Evolutionary conservation across 2,797 vertebrate genomes (phyloP), one percentile per base, ranked within the genome.

Genomic region (Cossypha polioptera): DNA sequence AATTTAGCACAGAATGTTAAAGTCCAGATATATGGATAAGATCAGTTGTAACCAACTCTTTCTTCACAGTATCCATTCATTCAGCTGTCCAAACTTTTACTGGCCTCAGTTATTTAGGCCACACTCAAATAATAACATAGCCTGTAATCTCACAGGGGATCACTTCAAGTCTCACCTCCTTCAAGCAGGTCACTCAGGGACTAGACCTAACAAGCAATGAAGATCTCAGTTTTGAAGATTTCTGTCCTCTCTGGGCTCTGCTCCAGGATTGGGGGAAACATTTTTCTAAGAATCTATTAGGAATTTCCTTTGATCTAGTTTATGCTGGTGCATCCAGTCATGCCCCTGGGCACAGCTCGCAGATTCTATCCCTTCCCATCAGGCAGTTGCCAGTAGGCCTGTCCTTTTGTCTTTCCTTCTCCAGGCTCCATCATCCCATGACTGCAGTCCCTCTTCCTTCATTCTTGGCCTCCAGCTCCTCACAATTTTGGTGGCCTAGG

Each of bases 1-100:
- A 40, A 31, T 12, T n/a, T 31, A 68, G 31, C 40, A 80, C 6
- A 65, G 29, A 61, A 66, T 22, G 3, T 29, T 75, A 84, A 51
- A 21, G 68, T 40, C 11, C 50, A 88, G 22, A 65, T 5, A 26
- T 0, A 3, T 0, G 0, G 28, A 1, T 45, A 86, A 67, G 19
- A 90, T 8, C 21, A 81, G 11, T 22, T 38, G 7, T 26, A 84
- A 76, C 11, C 28, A 83, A 15, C 10, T 67, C 71, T 28, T 48
- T 11, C 25, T 43, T 59, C 69, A 48, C 4, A 62, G 45, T 25
- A 79, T 22, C 26, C 24, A 29, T 26, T 58, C 13, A 43, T 16
- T 12, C 25, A 31, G 25, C 25, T 72, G 33, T 72, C 28, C 40
- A 77, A n/a, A 74, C 31, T 13, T 55, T 58, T 42, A 59, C 14